Conservation (phyloP, 2,888 invertebrate species). For the Machimus atricapillus region DNA sequence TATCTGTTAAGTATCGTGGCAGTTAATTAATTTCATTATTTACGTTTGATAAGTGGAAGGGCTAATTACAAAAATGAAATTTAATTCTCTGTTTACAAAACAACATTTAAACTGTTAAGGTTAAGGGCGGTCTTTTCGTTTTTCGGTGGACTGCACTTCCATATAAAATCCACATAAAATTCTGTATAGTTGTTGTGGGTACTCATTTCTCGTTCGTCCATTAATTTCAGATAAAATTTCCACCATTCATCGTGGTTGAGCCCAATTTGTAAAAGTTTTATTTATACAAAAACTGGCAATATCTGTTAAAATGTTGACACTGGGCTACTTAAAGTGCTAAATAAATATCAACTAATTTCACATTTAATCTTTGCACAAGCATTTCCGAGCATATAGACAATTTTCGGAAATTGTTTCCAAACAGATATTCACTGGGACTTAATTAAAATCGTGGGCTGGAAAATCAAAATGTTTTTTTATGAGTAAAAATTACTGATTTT, state of each 20-base stretch:
- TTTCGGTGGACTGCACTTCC: background rate
- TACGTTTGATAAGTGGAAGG: no score
- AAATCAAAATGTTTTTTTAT: background rate
- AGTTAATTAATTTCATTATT: no score
- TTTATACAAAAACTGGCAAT: background rate
- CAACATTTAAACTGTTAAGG: no score
- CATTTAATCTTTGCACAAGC: background rate
- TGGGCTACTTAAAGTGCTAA: background rate
- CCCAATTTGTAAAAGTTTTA: background rate
- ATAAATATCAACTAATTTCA: background rate
- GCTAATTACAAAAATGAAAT: no score
- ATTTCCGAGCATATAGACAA: background rate
- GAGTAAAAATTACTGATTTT: background rate
- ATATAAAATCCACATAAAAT: background rate
- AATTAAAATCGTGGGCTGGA: background rate
- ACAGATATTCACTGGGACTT: background rate
- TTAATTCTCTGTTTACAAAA: no score
- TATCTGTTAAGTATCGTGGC: no score
- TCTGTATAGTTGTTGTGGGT: background rate
- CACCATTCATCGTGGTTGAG: background rate
- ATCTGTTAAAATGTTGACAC: background rate
- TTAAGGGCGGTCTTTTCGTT: background rate
- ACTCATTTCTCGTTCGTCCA: background rate
- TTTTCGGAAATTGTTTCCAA: background rate
- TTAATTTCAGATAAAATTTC: background rate